Base-by-base conservation (phyloP, 2,888 invertebrate species). In the Tenodera sinensis region DNA sequence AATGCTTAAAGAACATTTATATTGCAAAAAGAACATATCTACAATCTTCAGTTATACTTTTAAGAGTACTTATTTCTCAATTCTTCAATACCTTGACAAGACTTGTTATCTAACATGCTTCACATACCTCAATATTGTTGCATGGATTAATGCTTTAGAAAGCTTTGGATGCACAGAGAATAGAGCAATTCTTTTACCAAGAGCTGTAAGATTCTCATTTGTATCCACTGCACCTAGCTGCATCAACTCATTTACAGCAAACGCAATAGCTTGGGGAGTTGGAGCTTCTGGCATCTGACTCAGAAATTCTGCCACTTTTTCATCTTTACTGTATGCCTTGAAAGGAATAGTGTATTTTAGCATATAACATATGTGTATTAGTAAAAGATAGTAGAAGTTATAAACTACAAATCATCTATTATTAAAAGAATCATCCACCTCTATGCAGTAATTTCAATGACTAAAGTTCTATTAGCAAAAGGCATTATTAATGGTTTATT, bases 211-310 rank as follows among this genome's bases (percentile, higher is more conserved):
- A 54, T 94, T 94, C 91, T 97, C 96, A 0, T 94, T 90, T 0
- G 92, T 90, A 42, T 96, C 95, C 4, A 97, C 91, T 0, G 95
- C 95, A 1, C 95, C 95, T 92, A 94, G 90, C 4, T 95, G 94
- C 83, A 94, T 94, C 30, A 97, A 94, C 91, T 96, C 95, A 0
- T 93, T 92, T 2, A 97, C 94, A 0, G 97, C 96, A 54, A 93
- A 92, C 42, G 93, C 91, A 0, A 96, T 93, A 0, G 95, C 94
- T 34, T 92, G 92, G 8, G 92, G 91, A 71, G 93, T 93, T 0
- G 97, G 97, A 2, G 96, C 95, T 89, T 96, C 95, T 0, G 95
- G 95, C 82, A 97, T 93, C 90, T 94, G 93, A 0, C 94, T 93
- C 30, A 97, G 92, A 92, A 97, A 96, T 83, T 94, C 93, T 28